Evolutionary conservation across 2,797 vertebrate genomes (phyloP).

Genomic region (Simalia tracyae): DNA sequence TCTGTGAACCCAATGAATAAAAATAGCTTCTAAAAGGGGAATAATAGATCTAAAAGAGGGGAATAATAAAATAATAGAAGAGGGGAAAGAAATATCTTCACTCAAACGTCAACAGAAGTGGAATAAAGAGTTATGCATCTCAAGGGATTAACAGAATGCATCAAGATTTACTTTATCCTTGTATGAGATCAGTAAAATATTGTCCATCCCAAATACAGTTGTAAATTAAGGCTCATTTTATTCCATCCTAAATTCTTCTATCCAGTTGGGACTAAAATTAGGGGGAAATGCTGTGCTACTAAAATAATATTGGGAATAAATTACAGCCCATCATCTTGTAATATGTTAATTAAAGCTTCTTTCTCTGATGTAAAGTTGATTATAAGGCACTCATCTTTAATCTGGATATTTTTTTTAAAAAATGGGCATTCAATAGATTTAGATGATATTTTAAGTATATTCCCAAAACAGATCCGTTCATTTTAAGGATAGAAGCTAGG

Average conservation of each 20-base stretch:
- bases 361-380: conserved; percentile 56
- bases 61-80: not conserved
- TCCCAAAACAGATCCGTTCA: conserved; percentile 4
- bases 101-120: conserved; percentile 8
- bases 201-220: conserved; percentile 38
- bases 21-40: conserved; percentile 18
- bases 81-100: not conserved
- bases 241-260: conserved; percentile 56
- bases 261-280: conserved; percentile 49
- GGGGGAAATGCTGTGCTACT: conserved; percentile 37
- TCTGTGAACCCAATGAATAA: conserved; percentile 29
- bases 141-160: conserved; percentile 17
- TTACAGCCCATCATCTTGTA: conserved; percentile 65
- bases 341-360: conserved; percentile 64
- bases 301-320: conserved; percentile 57
- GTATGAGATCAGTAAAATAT: conserved; percentile 30
- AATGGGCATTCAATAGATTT: conserved; percentile 34
- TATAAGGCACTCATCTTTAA: conserved; percentile 52
- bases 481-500: not conserved
- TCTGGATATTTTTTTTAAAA: conserved; percentile 42
- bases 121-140: conserved; percentile 27
- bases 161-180: conserved; percentile 16
- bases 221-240: conserved; percentile 57
- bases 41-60: too few species aligned
- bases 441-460: conserved; percentile 33